Conservation (phyloP, 2,113 vertebrate genomes). For the Actinemys pallida region DNA sequence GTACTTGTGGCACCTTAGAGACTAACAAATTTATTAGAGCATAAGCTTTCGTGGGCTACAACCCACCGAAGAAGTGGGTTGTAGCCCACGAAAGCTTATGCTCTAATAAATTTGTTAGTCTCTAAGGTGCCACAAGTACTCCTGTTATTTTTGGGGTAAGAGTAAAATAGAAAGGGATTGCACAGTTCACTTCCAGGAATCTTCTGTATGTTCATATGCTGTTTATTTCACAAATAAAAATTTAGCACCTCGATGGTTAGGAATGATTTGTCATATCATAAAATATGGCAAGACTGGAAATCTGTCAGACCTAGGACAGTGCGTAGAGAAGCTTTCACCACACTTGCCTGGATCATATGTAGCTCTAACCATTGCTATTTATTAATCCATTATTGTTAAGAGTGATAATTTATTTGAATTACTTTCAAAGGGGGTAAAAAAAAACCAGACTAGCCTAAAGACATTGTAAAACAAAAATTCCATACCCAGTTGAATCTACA, state of each 20-base stretch:
- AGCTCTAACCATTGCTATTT: neutral
- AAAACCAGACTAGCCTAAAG: neutral
- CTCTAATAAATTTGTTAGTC: too few relatives aligned
- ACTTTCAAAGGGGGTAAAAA: neutral
- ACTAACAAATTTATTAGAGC: too few relatives aligned
- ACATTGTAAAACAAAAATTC: neutral
- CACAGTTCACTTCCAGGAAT: neutral
- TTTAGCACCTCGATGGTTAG: neutral
- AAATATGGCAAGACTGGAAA: neutral
- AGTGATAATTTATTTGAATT: conserved; percentile 14
- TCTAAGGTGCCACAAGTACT: too few relatives aligned
- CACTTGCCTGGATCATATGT: neutral
- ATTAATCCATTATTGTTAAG: conserved; percentile 18
- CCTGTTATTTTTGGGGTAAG: neutral
- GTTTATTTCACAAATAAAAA: neutral
- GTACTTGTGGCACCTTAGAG: too few relatives aligned
- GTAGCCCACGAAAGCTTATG: too few relatives aligned
- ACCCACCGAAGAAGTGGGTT: too few relatives aligned
- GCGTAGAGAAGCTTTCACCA: neutral
- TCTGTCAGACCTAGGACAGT: neutral
- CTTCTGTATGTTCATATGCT: neutral
- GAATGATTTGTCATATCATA: neutral
- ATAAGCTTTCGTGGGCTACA: too few relatives aligned
- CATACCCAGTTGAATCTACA: neutral
- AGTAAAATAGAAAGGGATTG: neutral